Evolutionary conservation across 2,797 vertebrate species (phyloP), one percentile per base, ranked within the genome.

Genomic region (Champsocephalus esox): DNA sequence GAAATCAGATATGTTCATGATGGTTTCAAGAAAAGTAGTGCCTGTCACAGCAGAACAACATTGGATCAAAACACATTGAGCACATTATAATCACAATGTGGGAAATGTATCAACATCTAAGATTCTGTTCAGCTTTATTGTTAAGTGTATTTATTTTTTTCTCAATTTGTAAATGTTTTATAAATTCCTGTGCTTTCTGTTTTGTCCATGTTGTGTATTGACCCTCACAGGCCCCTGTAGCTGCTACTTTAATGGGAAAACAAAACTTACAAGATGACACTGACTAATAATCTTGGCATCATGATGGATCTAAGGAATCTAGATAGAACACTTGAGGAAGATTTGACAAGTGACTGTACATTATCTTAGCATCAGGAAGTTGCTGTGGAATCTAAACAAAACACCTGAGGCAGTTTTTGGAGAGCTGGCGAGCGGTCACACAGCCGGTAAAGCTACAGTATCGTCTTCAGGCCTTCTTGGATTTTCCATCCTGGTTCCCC

Each of bases 401-500:
- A 60, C 58, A 50, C 21, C 63, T 2, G 56, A 68, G n/a, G 32
- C 34, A 58, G 32, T 24, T 16, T 10, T 5, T 0, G 16, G 2
- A 67, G n/a, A 12, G 11, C 50, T 4, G 34, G 8, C 49, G 16
- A 46, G 0, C 17, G 3, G 61, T 5, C 4, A 5, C 12, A 14
- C 54, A 12, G 19, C 38, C 5, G 65, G 38, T 8, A 12, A 70
- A 12, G 16, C 52, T 32, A 38, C 48, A 61, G 17, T 2, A 11
- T 60, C 46, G 4, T 49, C 16, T 9, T 57, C 12, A 24, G 0
- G 9, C 2, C 67, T 82, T 71, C 54, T 84, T 77, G 0, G 80
- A 83, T 52, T 38, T 51, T 19, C 82, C 54, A 0, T 91, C 88
- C 48, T 50, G 55, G 61, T 82, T 87, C 9, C 70, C 64, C 3